phyloP scores from a whole-genome alignment of 2,113 vertebrate genomes.

The Protomyctophum bolini region DNA sequence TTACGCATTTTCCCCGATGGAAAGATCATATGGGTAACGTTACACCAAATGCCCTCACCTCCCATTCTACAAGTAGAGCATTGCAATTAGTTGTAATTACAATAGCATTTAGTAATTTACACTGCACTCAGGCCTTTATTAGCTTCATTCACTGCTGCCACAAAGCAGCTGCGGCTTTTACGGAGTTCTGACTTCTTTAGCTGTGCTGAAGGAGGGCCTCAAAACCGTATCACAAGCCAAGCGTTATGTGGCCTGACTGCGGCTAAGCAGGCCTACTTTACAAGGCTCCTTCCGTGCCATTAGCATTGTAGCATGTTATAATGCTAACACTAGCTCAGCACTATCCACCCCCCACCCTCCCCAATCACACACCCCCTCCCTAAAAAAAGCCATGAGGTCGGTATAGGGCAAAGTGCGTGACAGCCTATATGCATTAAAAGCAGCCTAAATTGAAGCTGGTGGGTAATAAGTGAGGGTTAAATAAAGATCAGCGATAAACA shows the following conservation, averaged over 20 bases:
- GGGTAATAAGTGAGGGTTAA: neutral
- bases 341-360: slow-evolving; percentile 1
- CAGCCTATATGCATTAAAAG: neutral
- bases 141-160: slow-evolving; percentile 8
- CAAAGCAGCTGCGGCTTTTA: slow-evolving; percentile 14
- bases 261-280: slow-evolving; percentile 39
- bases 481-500: slow-evolving; percentile 22
- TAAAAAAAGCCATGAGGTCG: neutral
- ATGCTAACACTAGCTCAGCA: slow-evolving; percentile 1
- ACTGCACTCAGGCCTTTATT: slow-evolving; percentile 5
- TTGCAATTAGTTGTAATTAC: slow-evolving; percentile 29
- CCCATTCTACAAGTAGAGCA: slow-evolving; percentile 34
- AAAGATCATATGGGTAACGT: slow-evolving; percentile 16
- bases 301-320: slow-evolving; percentile 18
- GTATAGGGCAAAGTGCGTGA: slow-evolving; percentile 3
- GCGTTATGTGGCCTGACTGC: slow-evolving; percentile 16
- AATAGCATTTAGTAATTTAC: slow-evolving; percentile 18
- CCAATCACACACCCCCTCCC: no score
- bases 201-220: slow-evolving; percentile 6
- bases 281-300: slow-evolving; percentile 17
- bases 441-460: neutral
- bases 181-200: slow-evolving; percentile 23
- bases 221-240: slow-evolving; percentile 10
- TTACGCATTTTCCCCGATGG: slow-evolving; percentile 29
- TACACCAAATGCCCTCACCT: slow-evolving; percentile 40